Evolutionary conservation across 2,113 vertebrate species (phyloP), one percentile per base, ranked within the genome.

Genomic region (Pyxicephalus adspersus): DNA sequence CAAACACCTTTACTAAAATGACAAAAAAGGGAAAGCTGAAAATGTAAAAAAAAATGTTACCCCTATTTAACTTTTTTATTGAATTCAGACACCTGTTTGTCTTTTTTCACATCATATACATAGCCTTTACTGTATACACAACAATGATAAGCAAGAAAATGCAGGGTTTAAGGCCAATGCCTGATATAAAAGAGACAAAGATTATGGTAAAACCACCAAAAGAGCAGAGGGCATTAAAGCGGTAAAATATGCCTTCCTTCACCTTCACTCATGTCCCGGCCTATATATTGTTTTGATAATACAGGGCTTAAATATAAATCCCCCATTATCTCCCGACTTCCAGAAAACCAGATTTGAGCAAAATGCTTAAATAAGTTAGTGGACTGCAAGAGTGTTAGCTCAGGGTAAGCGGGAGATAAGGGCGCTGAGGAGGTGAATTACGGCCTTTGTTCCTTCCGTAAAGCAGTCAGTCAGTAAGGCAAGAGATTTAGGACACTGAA

Each of bases 301-400:
- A 73, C 60, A 0, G 29, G 45, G 68, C 68, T 81, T 81, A 81
- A 73, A 22, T 50, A 81, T 81, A 81, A 81, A 81, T 65, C 79
- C 79, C 23, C 29, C 60, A 64, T 81, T 81, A 73, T 81, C 68
- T 65, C 28, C 79, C 11, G 70, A 55, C 45, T 73, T 54, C 68
- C 68, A 55, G 79, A 45, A 71, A 57, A 81, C 25, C 68, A 38
- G 51, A 25, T 73, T 64, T 57, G 58, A 81, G 61, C 68, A 73
- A 71, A 64, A 73, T 55, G 58, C 50, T 73, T 25, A 51, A 64
- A 64, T 65, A 73, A 81, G 78, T 81, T 81, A 73, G 58, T 19
- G 38, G 45, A 57, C 60, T 16, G 54, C n/a, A 13, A 20, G 38
- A 50, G 45, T 72, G 63, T 72, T 29, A 45, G 78, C 78, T 71